Evolutionary conservation across 2,888 invertebrate species (phyloP), one percentile per base, ranked within the genome.

Genomic region (Mycalesis mineus): DNA sequence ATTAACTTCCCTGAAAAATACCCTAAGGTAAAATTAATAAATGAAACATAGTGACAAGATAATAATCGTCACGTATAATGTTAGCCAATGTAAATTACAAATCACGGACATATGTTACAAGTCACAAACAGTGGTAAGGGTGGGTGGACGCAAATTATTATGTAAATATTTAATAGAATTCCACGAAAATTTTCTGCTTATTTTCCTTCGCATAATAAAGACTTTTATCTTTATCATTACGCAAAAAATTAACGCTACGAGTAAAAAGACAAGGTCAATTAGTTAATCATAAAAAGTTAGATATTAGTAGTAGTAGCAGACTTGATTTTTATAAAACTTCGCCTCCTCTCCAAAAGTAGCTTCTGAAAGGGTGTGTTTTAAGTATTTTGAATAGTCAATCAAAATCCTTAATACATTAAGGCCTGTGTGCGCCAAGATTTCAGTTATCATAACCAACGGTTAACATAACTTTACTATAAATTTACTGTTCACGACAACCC

Each of bases 1-100:
- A n/a, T n/a, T n/a, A n/a, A n/a, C n/a, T n/a, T n/a, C n/a, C n/a
- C n/a, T n/a, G n/a, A n/a, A n/a, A n/a, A n/a, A n/a, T n/a, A n/a
- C n/a, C n/a, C 6, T n/a, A 45, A 31, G 36, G 8, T n/a, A 22
- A 33, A 13, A 17, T 28, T 9, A 28, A 28, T 44, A 41, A 28
- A 37, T 36, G 17, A 40, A 44, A 44, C 28, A 49, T 41, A 31
- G 40, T 1, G 39, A 50, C n/a, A 13, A 49, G 49, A 49, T 49
- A 39, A 39, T 17, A 13, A 49, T 49, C n/a, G n/a, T n/a, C 49
- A 37, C 39, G 14, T 22, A 37, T 36, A 22, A 39, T 28, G 49
- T 49, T 39, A 49, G 37, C 37, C 13, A 39, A 49, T 49, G 49
- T 49, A 49, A 49, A 49, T 49, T 13, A 39, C 4, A n/a, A 49